A percentile compares a stretch with the other conserved stretches of the same genome.
Evolutionary conservation across 2,888 invertebrate species (phyloP).

Genomic region (Bursaphelenchus okinawaensis): DNA sequence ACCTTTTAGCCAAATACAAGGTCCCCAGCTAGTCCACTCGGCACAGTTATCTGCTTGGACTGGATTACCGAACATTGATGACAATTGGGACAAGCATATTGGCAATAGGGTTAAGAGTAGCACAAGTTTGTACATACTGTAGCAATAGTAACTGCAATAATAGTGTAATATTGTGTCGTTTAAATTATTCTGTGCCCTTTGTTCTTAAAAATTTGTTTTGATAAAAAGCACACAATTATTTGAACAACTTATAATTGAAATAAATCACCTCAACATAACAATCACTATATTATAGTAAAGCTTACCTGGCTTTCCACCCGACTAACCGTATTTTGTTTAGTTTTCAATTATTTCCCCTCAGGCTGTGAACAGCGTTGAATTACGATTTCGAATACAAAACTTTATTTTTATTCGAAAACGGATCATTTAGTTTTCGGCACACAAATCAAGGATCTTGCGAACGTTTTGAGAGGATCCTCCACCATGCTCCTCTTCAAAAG

Average conservation of each 20-base stretch:
- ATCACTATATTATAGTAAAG: too few relatives aligned
- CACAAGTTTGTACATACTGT: too few relatives aligned
- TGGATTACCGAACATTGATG: conserved; percentile 54
- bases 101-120: neutral
- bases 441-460: neutral
- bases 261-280: too few relatives aligned
- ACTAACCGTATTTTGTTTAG: neutral
- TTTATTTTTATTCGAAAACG: neutral
- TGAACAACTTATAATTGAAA: too few relatives aligned
- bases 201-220: too few relatives aligned
- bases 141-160: too few relatives aligned
- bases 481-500: too few relatives aligned
- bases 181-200: too few relatives aligned
- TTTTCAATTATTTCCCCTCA: neutral
- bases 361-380: neutral
- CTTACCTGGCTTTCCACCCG: neutral
- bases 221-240: too few relatives aligned
- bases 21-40: conserved; percentile 53
- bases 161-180: too few relatives aligned
- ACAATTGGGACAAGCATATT: conserved; percentile 31
- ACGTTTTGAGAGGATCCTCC: too few relatives aligned
- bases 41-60: conserved; percentile 46
- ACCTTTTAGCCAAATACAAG: conserved; percentile 55
- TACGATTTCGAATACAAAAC: neutral
- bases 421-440: neutral